These are phyloP conservation scores for Venustaconcha ellipsiformis DNA, from an alignment of 1,140 invertebrate species.

Conservation along the genomic window DNA sequence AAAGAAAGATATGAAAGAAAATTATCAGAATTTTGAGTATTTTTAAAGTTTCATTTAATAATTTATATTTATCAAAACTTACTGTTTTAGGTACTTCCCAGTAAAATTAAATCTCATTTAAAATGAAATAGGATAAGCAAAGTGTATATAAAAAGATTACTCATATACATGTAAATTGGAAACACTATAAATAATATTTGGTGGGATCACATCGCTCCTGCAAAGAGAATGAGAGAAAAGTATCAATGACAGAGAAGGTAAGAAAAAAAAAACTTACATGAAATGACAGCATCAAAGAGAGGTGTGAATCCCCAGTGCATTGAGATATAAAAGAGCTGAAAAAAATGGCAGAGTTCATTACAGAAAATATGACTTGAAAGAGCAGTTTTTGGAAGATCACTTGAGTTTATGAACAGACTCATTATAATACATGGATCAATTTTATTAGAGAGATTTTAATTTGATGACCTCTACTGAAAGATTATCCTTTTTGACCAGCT, in stretches of 20 bases:
- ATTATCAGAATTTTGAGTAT: too few species aligned
- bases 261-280: conserved; percentile 74
- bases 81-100: too few species aligned
- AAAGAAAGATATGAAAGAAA: too few species aligned
- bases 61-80: too few species aligned
- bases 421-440: too few species aligned
- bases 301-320: conserved; percentile 91
- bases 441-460: too few species aligned
- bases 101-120: too few species aligned
- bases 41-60: too few species aligned
- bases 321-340: conserved; percentile 84
- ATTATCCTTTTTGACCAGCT: too few species aligned
- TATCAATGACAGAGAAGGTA: background rate
- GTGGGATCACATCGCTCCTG: background rate
- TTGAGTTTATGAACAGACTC: background rate
- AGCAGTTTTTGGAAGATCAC: background rate
- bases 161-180: background rate
- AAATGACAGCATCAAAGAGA: conserved; percentile 83
- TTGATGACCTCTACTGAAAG: too few species aligned
- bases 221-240: background rate
- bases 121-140: too few species aligned
- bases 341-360: conserved; percentile 30
- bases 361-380: background rate
- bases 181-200: background rate
- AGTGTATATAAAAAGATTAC: background rate